Conservation (phyloP, 2,888 invertebrate genomes). For the Eumerus sabulonum region DNA sequence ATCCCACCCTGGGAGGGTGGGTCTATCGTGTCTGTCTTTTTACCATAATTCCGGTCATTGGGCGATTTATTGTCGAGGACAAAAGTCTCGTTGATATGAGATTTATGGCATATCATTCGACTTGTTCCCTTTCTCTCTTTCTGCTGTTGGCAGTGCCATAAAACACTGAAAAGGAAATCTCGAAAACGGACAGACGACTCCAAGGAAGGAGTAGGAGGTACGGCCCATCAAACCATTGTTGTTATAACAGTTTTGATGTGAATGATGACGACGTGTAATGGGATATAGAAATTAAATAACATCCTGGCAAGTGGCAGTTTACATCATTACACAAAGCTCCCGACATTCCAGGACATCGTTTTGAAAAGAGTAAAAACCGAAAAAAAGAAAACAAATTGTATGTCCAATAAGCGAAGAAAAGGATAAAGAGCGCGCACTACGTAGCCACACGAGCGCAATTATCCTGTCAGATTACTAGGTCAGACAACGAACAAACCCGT, state of each 20-base stretch:
- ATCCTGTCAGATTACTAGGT: conserved; percentile 28
- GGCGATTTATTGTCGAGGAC: conserved; percentile 61
- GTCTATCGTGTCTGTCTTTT: conserved; percentile 35
- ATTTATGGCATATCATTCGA: conserved; percentile 59
- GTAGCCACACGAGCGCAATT: conserved; percentile 13
- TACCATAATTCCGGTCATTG: conserved; percentile 49
- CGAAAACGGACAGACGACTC: background rate
- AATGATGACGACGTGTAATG: conserved; percentile 27
- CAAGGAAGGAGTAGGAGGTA: background rate
- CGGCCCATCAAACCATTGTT: background rate
- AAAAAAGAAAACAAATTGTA: too few relatives aligned
- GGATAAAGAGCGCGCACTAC: too few relatives aligned
- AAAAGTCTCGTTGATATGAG: conserved; percentile 60
- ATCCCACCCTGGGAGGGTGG: conserved; percentile 1
- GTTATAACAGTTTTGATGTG: conserved; percentile 29
- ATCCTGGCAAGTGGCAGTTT: conserved; percentile 10
- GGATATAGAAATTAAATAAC: conserved; percentile 4
- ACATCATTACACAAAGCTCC: too few relatives aligned
- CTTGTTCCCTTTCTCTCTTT: too few relatives aligned
- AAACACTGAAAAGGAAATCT: conserved; percentile 39
- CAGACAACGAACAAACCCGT: conserved; percentile 11
- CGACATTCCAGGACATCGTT: too few relatives aligned
- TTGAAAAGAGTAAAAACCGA: too few relatives aligned
- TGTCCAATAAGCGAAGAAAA: too few relatives aligned
- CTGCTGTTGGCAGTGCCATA: conserved; percentile 43